A percentile compares a stretch with the other conserved stretches of the same genome.
phyloP scores from a whole-genome alignment of 2,113 vertebrate species.

The Misgurnus anguillicaudatus region DNA sequence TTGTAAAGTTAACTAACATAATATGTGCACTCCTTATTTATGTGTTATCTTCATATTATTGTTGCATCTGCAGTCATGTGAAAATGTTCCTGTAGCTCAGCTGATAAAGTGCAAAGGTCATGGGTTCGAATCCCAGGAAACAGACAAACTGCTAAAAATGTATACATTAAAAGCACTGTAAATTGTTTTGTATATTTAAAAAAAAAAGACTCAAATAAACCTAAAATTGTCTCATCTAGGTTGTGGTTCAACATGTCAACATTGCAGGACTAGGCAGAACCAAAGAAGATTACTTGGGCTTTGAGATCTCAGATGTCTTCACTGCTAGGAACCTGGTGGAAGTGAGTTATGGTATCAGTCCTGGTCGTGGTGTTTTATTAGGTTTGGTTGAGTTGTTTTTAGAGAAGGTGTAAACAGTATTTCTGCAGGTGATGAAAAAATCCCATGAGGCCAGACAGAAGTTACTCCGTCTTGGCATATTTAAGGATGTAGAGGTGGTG shows the following conservation, averaged over 20 bases:
- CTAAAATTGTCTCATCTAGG: conserved; percentile 66
- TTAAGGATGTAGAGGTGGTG: conserved; percentile 92
- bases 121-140: no score
- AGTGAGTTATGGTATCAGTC: conserved; percentile 78
- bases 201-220: no score
- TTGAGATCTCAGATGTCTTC: conserved; percentile 91
- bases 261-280: conserved; percentile 92
- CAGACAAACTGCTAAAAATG: no score
- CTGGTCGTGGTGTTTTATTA: neutral
- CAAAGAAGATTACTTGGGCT: conserved; percentile 92
- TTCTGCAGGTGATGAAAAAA: conserved; percentile 87
- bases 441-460: conserved; percentile 88
- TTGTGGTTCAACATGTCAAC: conserved; percentile 92
- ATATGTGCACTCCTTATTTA: no score
- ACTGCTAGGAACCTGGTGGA: conserved; percentile 92
- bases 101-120: no score
- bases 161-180: no score
- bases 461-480: conserved; percentile 89
- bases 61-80: no score
- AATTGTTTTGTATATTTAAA: no score
- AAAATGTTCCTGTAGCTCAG: no score
- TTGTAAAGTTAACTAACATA: no score
- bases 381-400: neutral
- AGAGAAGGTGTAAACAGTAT: neutral
- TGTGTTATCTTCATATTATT: no score